phyloP scores from a whole-genome alignment of 2,113 vertebrate species.

The Pollimyrus isidori region DNA sequence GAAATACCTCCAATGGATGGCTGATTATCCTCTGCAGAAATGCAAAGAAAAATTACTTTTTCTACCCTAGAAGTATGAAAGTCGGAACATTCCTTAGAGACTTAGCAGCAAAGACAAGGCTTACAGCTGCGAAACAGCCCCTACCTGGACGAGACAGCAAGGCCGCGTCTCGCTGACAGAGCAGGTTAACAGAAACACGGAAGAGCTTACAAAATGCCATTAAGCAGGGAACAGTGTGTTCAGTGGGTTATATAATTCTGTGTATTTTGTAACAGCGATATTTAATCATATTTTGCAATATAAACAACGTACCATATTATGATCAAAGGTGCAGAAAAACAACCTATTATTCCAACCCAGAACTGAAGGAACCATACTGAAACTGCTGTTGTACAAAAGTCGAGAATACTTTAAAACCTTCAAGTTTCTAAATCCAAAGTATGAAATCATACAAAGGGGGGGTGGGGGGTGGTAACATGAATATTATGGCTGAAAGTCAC shows the following conservation, averaged over 20 bases:
- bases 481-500: neutral
- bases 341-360: neutral
- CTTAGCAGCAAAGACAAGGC: slow-evolving; percentile 36
- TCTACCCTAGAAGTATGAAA: neutral
- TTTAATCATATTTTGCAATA: neutral
- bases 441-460: neutral
- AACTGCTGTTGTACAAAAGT: neutral
- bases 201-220: neutral
- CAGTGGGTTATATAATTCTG: neutral
- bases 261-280: neutral
- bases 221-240: neutral
- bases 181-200: neutral
- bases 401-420: slow-evolving; percentile 1
- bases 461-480: neutral
- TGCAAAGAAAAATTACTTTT: neutral
- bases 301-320: neutral
- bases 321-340: neutral
- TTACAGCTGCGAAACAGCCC: neutral
- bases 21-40: neutral
- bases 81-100: slow-evolving; percentile 42
- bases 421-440: slow-evolving; percentile 8
- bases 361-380: neutral
- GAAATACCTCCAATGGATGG: neutral
- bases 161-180: neutral
- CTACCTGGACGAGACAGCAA: neutral